These are phyloP conservation scores for Macquaria australasica DNA, from an alignment of 2,113 vertebrate genomes.

Conservation along the genomic window DNA sequence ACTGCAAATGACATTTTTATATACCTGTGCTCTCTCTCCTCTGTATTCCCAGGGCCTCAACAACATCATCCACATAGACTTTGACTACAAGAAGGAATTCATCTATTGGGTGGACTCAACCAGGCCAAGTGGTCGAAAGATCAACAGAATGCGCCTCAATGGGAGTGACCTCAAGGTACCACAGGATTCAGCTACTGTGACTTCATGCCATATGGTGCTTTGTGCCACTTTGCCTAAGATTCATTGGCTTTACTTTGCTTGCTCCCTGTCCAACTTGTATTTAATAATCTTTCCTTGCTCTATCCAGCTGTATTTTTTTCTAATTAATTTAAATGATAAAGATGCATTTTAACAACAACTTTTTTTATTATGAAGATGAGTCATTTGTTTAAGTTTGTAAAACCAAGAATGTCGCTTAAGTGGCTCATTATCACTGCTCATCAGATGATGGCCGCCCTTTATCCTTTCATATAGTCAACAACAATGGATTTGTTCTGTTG, in stretches of 20 bases:
- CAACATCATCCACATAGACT: slow-evolving; percentile 97
- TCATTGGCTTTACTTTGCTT: background rate
- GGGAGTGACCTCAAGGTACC: slow-evolving; percentile 96
- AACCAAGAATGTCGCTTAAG: background rate
- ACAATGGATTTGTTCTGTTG: slow-evolving; percentile 38
- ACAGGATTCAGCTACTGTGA: background rate
- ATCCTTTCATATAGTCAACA: slow-evolving; percentile 37
- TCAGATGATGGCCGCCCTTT: slow-evolving; percentile 20
- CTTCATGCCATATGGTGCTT: slow-evolving; percentile 2
- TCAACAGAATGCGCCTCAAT: slow-evolving; percentile 97
- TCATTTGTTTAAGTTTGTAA: background rate
- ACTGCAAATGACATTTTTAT: background rate
- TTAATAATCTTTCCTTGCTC: background rate
- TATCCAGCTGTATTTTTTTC: background rate
- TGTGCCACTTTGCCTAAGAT: slow-evolving; percentile 3
- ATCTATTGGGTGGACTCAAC: slow-evolving; percentile 99
- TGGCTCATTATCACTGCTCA: slow-evolving; percentile 33
- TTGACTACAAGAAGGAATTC: slow-evolving; percentile 98
- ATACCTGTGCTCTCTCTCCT: background rate
- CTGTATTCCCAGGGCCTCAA: slow-evolving; percentile 91
- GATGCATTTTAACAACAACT: background rate
- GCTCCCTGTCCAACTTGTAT: background rate
- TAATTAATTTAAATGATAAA: slow-evolving; percentile 1
- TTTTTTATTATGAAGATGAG: background rate
- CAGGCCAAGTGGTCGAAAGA: slow-evolving; percentile 94